Conservation (phyloP, 2,113 vertebrate genomes). For the Pituophis catenifer region DNA sequence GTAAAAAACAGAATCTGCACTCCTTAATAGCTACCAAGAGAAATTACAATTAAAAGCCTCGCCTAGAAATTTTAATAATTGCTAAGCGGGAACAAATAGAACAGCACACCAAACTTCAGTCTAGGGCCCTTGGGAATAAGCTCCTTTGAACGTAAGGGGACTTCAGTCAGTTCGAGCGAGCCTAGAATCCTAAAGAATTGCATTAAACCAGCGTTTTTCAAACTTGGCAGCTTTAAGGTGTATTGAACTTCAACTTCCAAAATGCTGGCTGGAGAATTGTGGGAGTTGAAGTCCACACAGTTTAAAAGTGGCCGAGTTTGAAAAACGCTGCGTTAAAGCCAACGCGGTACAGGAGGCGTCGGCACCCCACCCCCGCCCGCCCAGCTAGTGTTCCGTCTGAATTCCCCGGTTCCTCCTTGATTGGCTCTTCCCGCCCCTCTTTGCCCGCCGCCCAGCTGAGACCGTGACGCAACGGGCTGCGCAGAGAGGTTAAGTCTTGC, state of each 20-base stretch:
- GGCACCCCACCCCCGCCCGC: neutral
- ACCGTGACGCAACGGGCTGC: neutral
- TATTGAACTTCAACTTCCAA: neutral
- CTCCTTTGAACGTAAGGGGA: neutral
- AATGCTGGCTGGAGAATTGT: neutral
- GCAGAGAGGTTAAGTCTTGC: neutral
- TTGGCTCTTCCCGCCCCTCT: neutral
- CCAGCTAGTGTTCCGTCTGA: too few relatives aligned
- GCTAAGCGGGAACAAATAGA: neutral
- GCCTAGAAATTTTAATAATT: neutral
- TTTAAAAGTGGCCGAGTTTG: neutral
- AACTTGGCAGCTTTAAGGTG: neutral
- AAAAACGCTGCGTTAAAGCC: neutral
- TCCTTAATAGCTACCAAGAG: neutral
- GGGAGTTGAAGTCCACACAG: neutral
- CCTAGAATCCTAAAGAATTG: neutral
- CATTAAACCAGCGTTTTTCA: neutral
- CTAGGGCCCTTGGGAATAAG: neutral
- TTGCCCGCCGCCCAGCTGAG: neutral
- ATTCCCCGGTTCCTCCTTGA: neutral
- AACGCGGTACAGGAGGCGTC: neutral
- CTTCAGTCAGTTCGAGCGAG: neutral
- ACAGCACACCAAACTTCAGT: neutral
- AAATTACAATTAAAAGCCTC: neutral
- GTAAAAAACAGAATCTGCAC: neutral